Evolutionary conservation across 2,888 invertebrate species (phyloP).

Genomic region (Didymodactylos carnosus): DNA sequence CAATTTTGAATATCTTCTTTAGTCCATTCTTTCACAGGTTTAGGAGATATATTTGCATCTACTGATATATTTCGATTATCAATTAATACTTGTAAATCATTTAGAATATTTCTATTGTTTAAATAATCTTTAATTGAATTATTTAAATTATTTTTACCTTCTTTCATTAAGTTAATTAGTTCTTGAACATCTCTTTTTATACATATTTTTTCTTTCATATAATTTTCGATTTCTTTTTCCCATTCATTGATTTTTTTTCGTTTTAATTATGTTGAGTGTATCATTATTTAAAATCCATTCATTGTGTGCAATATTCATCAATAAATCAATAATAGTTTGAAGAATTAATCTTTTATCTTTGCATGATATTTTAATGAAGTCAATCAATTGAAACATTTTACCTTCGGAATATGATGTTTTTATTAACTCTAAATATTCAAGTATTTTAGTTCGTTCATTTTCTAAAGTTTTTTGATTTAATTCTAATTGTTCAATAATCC

Average conservation of each 20-base stretch:
- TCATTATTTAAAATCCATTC: background rate
- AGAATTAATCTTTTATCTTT: background rate
- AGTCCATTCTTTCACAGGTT: background rate
- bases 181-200: background rate
- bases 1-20: background rate
- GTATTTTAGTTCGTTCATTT: background rate
- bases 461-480: background rate
- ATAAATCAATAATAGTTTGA: background rate
- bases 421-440: background rate
- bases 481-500: background rate
- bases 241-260: background rate
- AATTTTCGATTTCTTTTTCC: background rate
- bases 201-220: background rate
- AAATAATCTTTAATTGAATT: background rate
- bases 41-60: no score
- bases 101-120: background rate
- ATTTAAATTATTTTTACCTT: background rate
- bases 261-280: background rate
- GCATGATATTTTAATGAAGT: background rate
- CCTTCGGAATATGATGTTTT: background rate
- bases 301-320: background rate
- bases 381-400: background rate
- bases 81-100: background rate
- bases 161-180: background rate
- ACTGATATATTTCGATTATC: no score